Evolutionary conservation across 2,797 vertebrate species (phyloP).

Genomic region (Gastrophryne carolinensis): DNA sequence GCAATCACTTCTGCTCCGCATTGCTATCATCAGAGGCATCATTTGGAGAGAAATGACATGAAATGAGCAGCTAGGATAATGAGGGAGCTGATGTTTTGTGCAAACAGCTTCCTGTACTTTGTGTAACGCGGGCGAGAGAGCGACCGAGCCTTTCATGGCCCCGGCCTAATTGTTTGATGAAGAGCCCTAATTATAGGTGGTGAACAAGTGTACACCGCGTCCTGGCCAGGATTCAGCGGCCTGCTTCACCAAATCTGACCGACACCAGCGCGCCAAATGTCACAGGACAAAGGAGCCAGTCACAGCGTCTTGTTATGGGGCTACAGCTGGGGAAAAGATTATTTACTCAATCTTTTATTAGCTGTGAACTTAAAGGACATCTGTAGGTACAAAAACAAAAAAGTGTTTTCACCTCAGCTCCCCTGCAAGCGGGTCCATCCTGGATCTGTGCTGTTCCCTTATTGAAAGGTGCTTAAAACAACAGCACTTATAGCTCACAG

Average conservation of each 20-base stretch:
- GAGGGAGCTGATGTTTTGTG: background rate
- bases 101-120: constrained; percentile 27
- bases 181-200: constrained; percentile 11
- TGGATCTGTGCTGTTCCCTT: too few species aligned
- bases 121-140: background rate
- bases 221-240: constrained; percentile 7
- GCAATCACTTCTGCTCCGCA: constrained; percentile 9
- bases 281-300: background rate
- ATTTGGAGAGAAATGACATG: constrained; percentile 14
- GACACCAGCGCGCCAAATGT: background rate
- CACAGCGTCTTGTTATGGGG: background rate
- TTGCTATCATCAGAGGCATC: background rate
- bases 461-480: too few species aligned
- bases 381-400: too few species aligned
- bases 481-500: too few species aligned
- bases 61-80: constrained; percentile 6
- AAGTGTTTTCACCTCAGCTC: too few species aligned
- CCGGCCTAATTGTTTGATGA: background rate
- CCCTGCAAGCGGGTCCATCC: too few species aligned
- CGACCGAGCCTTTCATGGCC: background rate
- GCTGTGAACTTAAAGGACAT: too few species aligned
- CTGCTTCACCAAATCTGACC: constrained; percentile 6
- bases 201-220: constrained; percentile 2
- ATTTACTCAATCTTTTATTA: too few species aligned
- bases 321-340: too few species aligned